Evolutionary conservation across 2,113 vertebrate genomes (phyloP).

Genomic region (Hypanus sabinus): DNA sequence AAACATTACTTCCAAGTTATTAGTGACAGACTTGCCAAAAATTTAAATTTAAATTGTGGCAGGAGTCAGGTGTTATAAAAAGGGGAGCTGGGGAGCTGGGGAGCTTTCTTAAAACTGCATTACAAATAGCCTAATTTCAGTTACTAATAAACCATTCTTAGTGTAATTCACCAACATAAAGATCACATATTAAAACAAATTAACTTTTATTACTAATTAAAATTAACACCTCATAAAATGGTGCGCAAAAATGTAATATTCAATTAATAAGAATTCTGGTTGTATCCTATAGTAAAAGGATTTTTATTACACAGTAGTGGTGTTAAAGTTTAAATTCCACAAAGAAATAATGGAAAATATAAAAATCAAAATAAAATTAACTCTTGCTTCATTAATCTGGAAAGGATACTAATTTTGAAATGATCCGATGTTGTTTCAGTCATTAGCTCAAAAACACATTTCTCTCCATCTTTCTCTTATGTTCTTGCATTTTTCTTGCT

Average conservation of each 20-base stretch:
- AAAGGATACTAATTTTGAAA: background rate
- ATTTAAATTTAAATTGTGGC: background rate
- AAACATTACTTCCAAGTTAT: background rate
- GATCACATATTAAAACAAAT: conserved; percentile 18
- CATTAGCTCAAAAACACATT: background rate
- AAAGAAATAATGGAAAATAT: background rate
- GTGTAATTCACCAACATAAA: background rate
- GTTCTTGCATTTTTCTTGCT: background rate
- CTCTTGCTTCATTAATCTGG: background rate
- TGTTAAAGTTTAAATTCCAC: background rate
- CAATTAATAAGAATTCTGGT: conserved; percentile 18
- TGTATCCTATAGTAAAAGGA: background rate
- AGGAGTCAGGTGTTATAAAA: background rate
- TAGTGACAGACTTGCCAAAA: background rate
- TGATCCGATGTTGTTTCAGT: background rate
- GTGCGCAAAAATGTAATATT: background rate
- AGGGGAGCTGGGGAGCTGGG: background rate
- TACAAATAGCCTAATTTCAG: background rate
- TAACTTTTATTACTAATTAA: conserved; percentile 29
- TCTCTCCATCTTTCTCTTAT: background rate
- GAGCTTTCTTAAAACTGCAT: background rate
- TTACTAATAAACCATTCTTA: background rate
- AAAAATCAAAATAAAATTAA: background rate
- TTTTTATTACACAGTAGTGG: background rate
- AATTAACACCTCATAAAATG: background rate